These are phyloP conservation scores for Lytechinus pictus DNA, from an alignment of 35 echinoderm and acorn worm species.

Conservation along the genomic window DNA sequence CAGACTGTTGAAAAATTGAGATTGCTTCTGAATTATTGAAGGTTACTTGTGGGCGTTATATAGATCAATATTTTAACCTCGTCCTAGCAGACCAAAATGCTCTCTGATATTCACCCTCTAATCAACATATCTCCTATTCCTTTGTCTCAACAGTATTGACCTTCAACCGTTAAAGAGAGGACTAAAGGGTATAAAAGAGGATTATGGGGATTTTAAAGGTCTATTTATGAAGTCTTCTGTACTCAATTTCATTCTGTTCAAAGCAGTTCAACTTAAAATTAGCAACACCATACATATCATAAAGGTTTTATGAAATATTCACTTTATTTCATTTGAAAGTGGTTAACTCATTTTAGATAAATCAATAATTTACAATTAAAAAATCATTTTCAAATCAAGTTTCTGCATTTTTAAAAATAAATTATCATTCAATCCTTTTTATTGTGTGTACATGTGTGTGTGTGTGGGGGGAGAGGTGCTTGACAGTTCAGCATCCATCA, in stretches of 20 bases:
- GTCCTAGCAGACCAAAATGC: neutral
- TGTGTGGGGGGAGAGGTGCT: too few species aligned
- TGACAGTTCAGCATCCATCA: too few species aligned
- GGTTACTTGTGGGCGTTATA: neutral
- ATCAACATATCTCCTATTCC: neutral
- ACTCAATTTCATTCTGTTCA: neutral
- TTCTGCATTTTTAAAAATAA: too few species aligned
- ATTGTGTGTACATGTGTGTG: too few species aligned
- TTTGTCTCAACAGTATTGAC: neutral
- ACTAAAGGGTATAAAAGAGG: neutral
- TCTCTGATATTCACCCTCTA: neutral
- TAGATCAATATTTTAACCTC: neutral
- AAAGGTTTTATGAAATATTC: too few species aligned
- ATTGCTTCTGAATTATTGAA: neutral
- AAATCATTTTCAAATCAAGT: too few species aligned
- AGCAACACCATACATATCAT: too few species aligned
- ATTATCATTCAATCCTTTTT: too few species aligned
- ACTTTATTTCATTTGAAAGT: too few species aligned
- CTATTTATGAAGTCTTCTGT: neutral
- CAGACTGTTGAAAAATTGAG: neutral
- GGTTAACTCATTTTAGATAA: too few species aligned
- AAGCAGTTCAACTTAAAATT: neutral
- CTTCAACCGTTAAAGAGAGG: neutral
- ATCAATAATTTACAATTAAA: too few species aligned
- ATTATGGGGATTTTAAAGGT: neutral